Conservation (phyloP, 1,140 invertebrate species). For the Cyphomyrmex costatus region DNA sequence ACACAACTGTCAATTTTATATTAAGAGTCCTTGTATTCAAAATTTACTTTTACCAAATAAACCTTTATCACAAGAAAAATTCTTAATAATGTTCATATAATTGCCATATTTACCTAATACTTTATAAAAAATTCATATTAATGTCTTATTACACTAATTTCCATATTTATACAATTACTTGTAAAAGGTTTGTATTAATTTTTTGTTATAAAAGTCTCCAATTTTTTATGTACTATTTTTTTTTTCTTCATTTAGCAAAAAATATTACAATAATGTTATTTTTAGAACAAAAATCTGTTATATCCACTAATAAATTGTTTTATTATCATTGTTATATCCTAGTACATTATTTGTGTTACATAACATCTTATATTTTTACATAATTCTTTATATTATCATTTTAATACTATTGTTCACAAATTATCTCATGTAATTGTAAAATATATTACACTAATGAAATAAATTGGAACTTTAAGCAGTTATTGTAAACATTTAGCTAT, state of each 20-base stretch:
- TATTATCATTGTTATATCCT: neutral
- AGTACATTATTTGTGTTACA: neutral
- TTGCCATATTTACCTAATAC: neutral
- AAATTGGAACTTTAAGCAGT: neutral
- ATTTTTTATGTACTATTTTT: neutral
- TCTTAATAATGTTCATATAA: neutral
- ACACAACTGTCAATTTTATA: too few relatives aligned
- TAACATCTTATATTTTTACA: neutral
- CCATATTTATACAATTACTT: neutral
- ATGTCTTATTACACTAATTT: too few relatives aligned
- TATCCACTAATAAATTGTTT: neutral
- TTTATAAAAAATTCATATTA: neutral
- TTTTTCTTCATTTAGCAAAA: neutral
- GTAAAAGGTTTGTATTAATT: neutral
- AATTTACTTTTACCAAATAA: too few relatives aligned
- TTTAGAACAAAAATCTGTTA: neutral
- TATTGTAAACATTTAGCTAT: neutral
- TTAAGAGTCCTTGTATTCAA: too few relatives aligned
- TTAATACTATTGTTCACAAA: neutral
- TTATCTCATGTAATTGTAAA: neutral
- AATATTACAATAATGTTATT: neutral
- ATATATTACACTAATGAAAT: neutral
- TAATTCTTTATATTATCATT: neutral
- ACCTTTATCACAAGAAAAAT: neutral
- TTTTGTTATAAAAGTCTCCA: neutral